Evolutionary conservation across 2,797 vertebrate genomes (phyloP).

Genomic region (Pteronotus mesoamericanus): DNA sequence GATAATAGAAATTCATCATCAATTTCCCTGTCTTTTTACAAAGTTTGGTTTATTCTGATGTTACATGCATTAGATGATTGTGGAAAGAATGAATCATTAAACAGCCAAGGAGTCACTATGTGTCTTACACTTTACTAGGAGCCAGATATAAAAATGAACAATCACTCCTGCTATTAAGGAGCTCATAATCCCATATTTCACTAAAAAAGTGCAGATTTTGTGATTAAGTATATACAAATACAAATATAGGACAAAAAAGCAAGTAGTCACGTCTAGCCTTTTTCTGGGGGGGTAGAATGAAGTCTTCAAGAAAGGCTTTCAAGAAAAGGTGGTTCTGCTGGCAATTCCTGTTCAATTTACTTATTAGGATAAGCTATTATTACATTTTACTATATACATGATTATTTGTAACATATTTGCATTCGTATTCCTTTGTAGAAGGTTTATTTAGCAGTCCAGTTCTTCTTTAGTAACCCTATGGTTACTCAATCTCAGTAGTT

Average conservation of each 20-base stretch:
- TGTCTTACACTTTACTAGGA: neutral
- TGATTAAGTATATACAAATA: neutral
- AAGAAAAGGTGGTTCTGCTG: neutral
- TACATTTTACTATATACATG: neutral
- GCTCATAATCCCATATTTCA: neutral
- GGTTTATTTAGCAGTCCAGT: neutral
- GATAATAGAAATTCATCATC: neutral
- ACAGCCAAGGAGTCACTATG: neutral
- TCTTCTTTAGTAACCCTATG: neutral
- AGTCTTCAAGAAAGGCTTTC: neutral
- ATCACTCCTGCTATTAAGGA: neutral
- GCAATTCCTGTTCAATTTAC: neutral
- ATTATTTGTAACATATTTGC: neutral
- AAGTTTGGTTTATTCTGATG: neutral
- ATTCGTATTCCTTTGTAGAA: neutral
- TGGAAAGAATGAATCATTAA: neutral
- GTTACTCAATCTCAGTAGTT: neutral
- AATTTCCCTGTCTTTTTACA: constrained; percentile 23
- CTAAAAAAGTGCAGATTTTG: neutral
- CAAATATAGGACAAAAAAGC: neutral
- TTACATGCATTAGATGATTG: neutral
- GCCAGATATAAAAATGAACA: neutral
- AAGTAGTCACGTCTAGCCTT: neutral
- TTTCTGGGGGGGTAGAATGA: neutral
- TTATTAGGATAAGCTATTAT: neutral